phyloP scores from a whole-genome alignment of 2,113 vertebrate species.

The Anoplopoma fimbria region DNA sequence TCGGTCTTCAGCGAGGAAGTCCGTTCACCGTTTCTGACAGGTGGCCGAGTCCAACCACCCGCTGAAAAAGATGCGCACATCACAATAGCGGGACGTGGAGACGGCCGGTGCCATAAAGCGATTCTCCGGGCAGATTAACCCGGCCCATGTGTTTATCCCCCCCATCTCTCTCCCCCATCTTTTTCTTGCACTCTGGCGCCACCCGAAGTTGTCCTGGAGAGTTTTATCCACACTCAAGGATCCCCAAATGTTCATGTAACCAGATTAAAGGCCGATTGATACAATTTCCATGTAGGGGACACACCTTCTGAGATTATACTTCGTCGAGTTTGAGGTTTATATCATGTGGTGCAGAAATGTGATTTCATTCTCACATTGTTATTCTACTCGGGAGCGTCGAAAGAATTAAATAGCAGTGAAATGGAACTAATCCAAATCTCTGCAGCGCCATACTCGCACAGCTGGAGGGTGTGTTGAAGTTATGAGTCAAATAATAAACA shows the following conservation, averaged over 20 bases:
- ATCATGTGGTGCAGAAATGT: neutral
- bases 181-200: slow-evolving; percentile 80
- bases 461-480: too few species aligned
- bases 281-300: neutral
- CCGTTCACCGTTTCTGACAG: slow-evolving; percentile 53
- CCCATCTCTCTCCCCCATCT: neutral
- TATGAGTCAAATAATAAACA: neutral
- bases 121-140: slow-evolving; percentile 63
- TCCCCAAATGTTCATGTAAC: slow-evolving; percentile 12
- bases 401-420: slow-evolving; percentile 40
- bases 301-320: neutral
- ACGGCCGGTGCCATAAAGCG: slow-evolving; percentile 47
- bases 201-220: slow-evolving; percentile 65
- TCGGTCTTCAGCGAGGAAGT: slow-evolving; percentile 13
- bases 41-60: slow-evolving; percentile 55
- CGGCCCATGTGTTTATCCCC: slow-evolving; percentile 6
- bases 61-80: slow-evolving; percentile 51
- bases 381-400: neutral
- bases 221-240: slow-evolving; percentile 13
- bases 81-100: slow-evolving; percentile 47
- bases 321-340: neutral
- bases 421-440: slow-evolving; percentile 43
- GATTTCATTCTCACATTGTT: slow-evolving; percentile 1
- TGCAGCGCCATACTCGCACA: too few species aligned
- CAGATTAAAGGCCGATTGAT: slow-evolving; percentile 6